Percentiles rank a stretch among this genome's conserved stretches.
These are phyloP conservation scores for Eupleurogrammus muticus DNA, from an alignment of 2,797 vertebrate species.

Conservation along the genomic window DNA sequence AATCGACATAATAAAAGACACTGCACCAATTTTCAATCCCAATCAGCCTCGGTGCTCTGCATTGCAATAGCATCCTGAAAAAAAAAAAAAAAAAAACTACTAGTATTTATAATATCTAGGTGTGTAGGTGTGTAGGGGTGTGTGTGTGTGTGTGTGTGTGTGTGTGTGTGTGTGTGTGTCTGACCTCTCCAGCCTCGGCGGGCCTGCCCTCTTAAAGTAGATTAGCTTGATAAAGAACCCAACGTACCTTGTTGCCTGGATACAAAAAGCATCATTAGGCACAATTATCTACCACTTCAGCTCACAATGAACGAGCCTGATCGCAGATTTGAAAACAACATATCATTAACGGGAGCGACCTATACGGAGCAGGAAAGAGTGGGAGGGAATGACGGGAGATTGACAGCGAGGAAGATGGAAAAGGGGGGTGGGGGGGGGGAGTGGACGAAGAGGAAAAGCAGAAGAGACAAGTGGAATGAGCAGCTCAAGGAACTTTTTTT, in stretches of 20 bases:
- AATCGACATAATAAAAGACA: conserved; percentile 10
- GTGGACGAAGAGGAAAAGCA: conserved; percentile 8
- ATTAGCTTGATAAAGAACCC: conserved; percentile 71
- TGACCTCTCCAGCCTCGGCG: conserved; percentile 62
- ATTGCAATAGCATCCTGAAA: not conserved
- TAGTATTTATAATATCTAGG: conserved; percentile 56
- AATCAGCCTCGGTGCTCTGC: conserved; percentile 23
- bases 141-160: conserved; percentile 18
- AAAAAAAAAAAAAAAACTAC: conserved; percentile 44
- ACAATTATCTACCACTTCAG: conserved; percentile 83
- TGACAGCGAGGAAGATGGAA: not conserved
- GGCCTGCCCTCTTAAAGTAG: conserved; percentile 73
- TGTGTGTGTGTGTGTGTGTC: conserved; percentile 24
- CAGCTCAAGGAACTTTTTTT: not conserved
- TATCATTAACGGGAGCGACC: conserved; percentile 59
- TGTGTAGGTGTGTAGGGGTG: conserved; percentile 15
- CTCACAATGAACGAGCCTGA: conserved; percentile 71
- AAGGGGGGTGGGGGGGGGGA: not conserved
- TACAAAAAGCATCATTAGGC: conserved; percentile 88
- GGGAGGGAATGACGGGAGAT: conserved; percentile 10
- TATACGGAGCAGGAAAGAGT: conserved; percentile 41
- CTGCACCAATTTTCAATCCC: conserved; percentile 4
- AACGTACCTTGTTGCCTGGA: conserved; percentile 82
- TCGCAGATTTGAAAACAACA: conserved; percentile 76
- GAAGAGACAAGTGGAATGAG: conserved; percentile 1